Evolutionary conservation across 2,113 vertebrate genomes (phyloP), one percentile per base, ranked within the genome.

Genomic region (Phoxinus phoxinus): DNA sequence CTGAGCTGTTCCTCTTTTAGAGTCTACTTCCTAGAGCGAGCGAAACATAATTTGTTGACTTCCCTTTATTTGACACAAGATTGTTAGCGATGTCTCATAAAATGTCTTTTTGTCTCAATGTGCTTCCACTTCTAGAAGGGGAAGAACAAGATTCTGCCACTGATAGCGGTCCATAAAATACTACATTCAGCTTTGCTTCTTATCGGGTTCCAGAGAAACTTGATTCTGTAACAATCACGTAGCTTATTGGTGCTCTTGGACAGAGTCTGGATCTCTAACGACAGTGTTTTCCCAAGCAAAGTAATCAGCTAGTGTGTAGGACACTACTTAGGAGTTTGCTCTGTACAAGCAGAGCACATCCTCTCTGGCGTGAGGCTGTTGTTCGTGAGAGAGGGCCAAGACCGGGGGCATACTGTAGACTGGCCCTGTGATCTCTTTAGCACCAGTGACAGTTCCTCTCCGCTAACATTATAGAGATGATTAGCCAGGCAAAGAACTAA

Each of bases 11-110:
- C 51, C 84, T 61, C 27, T 48, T 83, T 84, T 86, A 17, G 30
- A 85, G 84, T 74, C 63, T 46, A 85, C 86, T 83, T 83, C 83
- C 86, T 86, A 85, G 74, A 83, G 65, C 79, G 65, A 69, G 21
- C 41, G 58, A 73, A 77, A 89, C 51, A 61, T 74, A 73, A 87
- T 81, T 85, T 87, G 59, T 84, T 72, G 76, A 87, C 88, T 89
- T 89, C 86, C 86, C 80, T 77, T 87, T 89, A 87, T 86, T 87
- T 89, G 88, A 89, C 88, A 89, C 35, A 85, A 85, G 51, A 41
- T 63, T 84, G 72, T 84, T 56, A 35, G 65, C 74, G 19, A 74
- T 27, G 67, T 79, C 83, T 83, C 75, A 82, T 87, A 85, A 87
- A 83, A 87, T 37, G 65, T 63, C 83, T 78, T 63, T 76, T 84